phyloP scores from a whole-genome alignment of 1,140 invertebrate species.

The Procambarus virginalis region DNA sequence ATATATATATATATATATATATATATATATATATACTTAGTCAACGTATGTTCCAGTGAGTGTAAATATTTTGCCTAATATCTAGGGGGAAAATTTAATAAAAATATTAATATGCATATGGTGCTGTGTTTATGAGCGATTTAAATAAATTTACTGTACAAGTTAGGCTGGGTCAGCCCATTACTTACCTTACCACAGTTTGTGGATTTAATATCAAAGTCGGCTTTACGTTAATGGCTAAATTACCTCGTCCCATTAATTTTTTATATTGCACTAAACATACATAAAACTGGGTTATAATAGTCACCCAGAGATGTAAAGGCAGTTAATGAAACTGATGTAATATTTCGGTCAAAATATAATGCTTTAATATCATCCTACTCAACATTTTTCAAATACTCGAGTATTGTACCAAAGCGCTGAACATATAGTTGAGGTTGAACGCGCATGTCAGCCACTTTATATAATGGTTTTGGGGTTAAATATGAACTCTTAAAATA shows the following conservation, averaged over 20 bases:
- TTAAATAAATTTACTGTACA: not conserved
- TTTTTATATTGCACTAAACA: not conserved
- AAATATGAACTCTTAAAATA: too few relatives aligned
- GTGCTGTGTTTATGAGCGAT: not conserved
- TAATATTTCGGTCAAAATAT: too few relatives aligned
- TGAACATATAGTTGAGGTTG: too few relatives aligned
- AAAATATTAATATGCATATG: not conserved
- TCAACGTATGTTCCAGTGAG: not conserved
- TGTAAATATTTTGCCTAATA: not conserved
- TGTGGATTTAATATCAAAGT: slow-evolving; percentile 10
- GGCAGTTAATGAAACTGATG: too few relatives aligned
- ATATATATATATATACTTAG: slow-evolving; percentile 28
- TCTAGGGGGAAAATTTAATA: not conserved
- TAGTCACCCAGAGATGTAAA: too few relatives aligned
- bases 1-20: slow-evolving; percentile 34
- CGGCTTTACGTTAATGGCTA: not conserved
- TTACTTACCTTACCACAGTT: not conserved
- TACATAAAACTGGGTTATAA: not conserved
- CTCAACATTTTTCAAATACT: too few relatives aligned
- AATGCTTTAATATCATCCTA: too few relatives aligned
- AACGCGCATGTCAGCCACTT: too few relatives aligned
- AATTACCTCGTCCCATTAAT: not conserved
- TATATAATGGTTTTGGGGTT: too few relatives aligned
- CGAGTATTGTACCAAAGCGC: too few relatives aligned
- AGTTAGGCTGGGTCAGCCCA: not conserved